Conservation (phyloP, 1,140 invertebrate genomes). For the Drosophila subpulchrella region DNA sequence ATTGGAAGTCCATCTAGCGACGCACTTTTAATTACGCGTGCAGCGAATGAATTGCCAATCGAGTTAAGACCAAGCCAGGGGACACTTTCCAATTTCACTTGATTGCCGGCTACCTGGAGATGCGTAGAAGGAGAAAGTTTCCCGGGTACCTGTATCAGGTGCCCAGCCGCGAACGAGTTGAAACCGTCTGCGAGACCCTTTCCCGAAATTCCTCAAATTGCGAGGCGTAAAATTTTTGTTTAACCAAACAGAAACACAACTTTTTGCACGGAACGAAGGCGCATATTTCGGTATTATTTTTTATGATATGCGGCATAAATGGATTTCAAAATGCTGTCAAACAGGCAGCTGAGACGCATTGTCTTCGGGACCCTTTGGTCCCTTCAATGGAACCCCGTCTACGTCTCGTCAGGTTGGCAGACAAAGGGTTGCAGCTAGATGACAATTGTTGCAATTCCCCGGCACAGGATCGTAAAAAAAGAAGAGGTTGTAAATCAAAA, state of each 20-base stretch:
- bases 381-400: conserved; percentile 63
- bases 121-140: conserved; percentile 25
- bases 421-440: conserved; percentile 70
- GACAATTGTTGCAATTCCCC: conserved; percentile 78
- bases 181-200: conserved; percentile 15
- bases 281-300: conserved; percentile 58
- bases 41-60: conserved; percentile 50
- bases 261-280: conserved; percentile 57
- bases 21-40: conserved; percentile 67
- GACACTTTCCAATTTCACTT: conserved; percentile 15
- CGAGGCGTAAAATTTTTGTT: conserved; percentile 69
- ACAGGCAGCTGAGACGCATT: conserved; percentile 73
- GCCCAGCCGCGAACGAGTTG: conserved; percentile 70
- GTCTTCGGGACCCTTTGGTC: conserved; percentile 40
- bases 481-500: conserved; percentile 67
- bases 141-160: conserved; percentile 62
- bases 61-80: conserved; percentile 18
- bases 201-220: conserved; percentile 23
- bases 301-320: conserved; percentile 81
- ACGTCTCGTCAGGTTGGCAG: conserved; percentile 62
- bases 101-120: conserved; percentile 10
- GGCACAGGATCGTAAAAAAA: conserved; percentile 58
- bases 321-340: conserved; percentile 76
- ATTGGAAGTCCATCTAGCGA: conserved; percentile 58
- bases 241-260: conserved; percentile 60